A percentile compares a stretch with the other conserved stretches of the same genome.
phyloP scores from a whole-genome alignment of 1,140 invertebrate species.

The Papilio helenus region DNA sequence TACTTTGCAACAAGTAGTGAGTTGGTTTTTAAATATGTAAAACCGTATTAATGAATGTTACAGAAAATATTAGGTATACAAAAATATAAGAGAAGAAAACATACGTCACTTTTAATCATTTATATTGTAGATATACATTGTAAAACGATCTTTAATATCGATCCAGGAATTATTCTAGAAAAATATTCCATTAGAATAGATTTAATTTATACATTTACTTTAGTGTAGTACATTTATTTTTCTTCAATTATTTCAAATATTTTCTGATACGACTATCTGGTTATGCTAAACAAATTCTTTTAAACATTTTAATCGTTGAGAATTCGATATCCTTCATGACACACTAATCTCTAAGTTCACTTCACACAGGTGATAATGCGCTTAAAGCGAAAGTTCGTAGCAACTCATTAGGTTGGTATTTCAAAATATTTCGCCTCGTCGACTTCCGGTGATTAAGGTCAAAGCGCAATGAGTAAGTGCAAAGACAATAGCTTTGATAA shows the following conservation, averaged over 20 bases:
- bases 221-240: too few relatives aligned
- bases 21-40: background rate
- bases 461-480: conserved; percentile 35
- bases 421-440: conserved; percentile 4
- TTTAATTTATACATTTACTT: too few relatives aligned
- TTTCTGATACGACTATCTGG: too few relatives aligned
- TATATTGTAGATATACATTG: too few relatives aligned
- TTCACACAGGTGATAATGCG: background rate
- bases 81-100: background rate
- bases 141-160: too few relatives aligned
- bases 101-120: background rate
- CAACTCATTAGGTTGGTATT: conserved; percentile 33
- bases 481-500: conserved; percentile 33
- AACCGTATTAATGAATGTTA: background rate
- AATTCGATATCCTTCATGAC: background rate
- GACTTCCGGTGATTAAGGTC: conserved; percentile 34
- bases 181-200: too few relatives aligned
- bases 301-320: background rate
- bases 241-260: too few relatives aligned
- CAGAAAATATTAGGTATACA: background rate
- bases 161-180: too few relatives aligned
- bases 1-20: background rate
- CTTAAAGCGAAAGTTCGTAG: background rate
- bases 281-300: background rate
- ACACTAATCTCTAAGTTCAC: conserved; percentile 16